Evolutionary conservation across 2,113 vertebrate species (phyloP), one percentile per base, ranked within the genome.

Genomic region (Muntiacus muntjak): DNA sequence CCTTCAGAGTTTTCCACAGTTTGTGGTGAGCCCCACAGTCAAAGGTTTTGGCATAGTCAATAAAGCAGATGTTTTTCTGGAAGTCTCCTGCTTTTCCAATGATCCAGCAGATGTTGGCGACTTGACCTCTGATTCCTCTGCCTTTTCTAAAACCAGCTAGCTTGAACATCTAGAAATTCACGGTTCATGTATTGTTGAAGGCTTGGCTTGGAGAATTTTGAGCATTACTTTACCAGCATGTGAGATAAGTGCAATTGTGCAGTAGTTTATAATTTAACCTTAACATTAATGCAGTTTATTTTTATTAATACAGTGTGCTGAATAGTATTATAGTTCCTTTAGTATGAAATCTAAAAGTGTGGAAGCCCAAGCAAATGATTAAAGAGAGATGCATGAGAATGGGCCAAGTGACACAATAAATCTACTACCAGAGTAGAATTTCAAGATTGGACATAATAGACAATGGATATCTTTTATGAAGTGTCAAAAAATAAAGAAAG

Each of bases 301-400:
- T 4, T 58, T 54, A 14, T 40, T 40, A 40, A 40, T 40, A 40
- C 10, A 16, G 54, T 78, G 14, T 55, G 26, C 28, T 86, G 84
- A 47, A 47, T 76, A 54, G 2, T n/a, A 16, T 62, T 81, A 62
- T 1, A 64, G 6, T 13, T 85, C n/a, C 15, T 67, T 82, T 26
- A 52, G 28, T 45, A 58, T 30, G 8, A 91, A 92, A 88, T 82
- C 26, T 33, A 45, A 82, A 87, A n/a, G 13, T 50, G 28, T 5
- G 87, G 33, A 89, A 58, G 4, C 19, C 26, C 25, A 74, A 45
- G 30, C 5, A 82, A 62, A n/a, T 47, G 25, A 79, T 84, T 21
- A 62, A 95, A 97, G 43, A 83, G 43, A 93, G 10, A 28, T 81
- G 13, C 7, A 36, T 57, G 28, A 47, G 28, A 95, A 95, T 60